Conservation (phyloP, 2,113 vertebrate species). For the Epinephelus moara region DNA sequence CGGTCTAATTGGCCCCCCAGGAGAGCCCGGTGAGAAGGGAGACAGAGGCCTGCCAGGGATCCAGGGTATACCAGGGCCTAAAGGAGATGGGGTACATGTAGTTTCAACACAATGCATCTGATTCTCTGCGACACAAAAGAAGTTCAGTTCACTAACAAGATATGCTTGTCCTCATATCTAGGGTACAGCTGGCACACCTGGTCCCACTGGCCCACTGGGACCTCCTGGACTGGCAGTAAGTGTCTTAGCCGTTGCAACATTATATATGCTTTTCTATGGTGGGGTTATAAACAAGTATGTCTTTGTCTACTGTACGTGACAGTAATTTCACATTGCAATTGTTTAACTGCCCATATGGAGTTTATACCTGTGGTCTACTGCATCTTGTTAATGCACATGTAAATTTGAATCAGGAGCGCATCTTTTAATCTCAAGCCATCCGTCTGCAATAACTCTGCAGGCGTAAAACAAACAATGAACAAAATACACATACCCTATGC, state of each 20-base stretch:
- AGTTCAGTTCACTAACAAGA: not conserved
- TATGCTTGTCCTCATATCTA: constrained; percentile 64
- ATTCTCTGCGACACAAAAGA: not conserved
- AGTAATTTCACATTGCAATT: not conserved
- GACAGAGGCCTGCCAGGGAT: constrained; percentile 90
- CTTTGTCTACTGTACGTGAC: not conserved
- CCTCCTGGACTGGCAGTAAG: constrained; percentile 88
- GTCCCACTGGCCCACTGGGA: constrained; percentile 89
- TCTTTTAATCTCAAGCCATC: not conserved
- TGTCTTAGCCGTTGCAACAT: constrained; percentile 37
- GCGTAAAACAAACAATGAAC: not conserved
- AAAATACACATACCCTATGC: not conserved
- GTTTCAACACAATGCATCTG: not conserved
- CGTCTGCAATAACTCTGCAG: not conserved
- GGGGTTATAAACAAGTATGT: not conserved
- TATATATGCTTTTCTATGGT: not conserved
- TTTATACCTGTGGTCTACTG: no score
- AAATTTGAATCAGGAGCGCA: not conserved
- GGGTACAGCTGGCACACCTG: constrained; percentile 84
- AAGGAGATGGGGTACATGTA: constrained; percentile 88
- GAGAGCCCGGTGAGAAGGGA: constrained; percentile 94
- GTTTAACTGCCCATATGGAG: not conserved
- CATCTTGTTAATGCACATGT: not conserved
- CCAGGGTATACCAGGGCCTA: constrained; percentile 88
- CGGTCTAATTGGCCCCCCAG: constrained; percentile 91